phyloP scores from a whole-genome alignment of 2,888 invertebrate species.

The Tineola bisselliella region DNA sequence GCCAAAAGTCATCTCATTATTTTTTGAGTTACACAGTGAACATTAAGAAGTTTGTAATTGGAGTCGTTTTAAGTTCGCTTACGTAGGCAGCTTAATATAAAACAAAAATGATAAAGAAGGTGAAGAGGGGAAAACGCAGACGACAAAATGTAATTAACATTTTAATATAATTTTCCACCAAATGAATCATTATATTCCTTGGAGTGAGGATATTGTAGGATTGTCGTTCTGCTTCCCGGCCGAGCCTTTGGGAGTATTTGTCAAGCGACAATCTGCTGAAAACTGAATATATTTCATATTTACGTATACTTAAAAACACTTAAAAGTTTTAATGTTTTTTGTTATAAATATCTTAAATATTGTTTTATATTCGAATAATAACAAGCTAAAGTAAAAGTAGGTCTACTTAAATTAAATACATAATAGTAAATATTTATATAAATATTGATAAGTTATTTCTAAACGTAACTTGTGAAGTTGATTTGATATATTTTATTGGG shows the following conservation, averaged over 20 bases:
- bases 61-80: too few relatives aligned
- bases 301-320: neutral
- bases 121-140: conserved; percentile 14
- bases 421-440: too few relatives aligned
- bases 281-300: neutral
- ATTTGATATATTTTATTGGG: neutral
- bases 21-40: too few relatives aligned
- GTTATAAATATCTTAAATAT: too few relatives aligned
- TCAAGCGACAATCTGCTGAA: neutral
- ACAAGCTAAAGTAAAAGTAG: too few relatives aligned
- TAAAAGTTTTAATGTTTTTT: neutral
- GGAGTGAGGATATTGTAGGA: neutral
- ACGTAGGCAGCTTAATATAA: neutral
- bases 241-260: neutral
- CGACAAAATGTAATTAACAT: conserved; percentile 19
- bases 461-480: too few relatives aligned
- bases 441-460: too few relatives aligned
- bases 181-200: conserved; percentile 13
- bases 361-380: too few relatives aligned
- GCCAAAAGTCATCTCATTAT: too few relatives aligned
- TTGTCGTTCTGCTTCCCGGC: neutral
- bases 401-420: too few relatives aligned
- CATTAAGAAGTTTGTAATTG: too few relatives aligned
- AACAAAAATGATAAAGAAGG: conserved; percentile 5
- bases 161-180: conserved; percentile 17